phyloP scores from a whole-genome alignment of 2,888 invertebrate species.

The Opisthograptis luteolata region DNA sequence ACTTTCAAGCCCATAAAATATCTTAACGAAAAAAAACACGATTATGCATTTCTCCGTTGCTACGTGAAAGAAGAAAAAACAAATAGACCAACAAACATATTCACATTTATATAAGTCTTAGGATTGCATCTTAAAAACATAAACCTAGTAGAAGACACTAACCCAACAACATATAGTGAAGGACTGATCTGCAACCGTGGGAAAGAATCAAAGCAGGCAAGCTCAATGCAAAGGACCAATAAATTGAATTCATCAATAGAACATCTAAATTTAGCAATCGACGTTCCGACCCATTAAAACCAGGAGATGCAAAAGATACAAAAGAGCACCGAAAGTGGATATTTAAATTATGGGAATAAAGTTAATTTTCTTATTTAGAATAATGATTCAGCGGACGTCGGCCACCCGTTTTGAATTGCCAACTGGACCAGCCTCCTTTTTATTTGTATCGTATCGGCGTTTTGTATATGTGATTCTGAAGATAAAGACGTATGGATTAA shows the following conservation, averaged over 20 bases:
- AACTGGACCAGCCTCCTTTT: constrained; percentile 68
- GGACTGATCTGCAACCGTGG: constrained; percentile 52
- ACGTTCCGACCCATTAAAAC: constrained; percentile 65
- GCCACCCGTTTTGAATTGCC: constrained; percentile 77
- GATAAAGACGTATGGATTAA: constrained; percentile 83
- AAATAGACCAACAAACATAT: too few species aligned
- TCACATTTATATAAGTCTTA: too few species aligned
- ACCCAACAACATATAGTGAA: constrained; percentile 8
- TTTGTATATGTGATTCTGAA: constrained; percentile 73
- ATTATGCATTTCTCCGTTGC: too few species aligned
- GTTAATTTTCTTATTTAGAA: constrained; percentile 82
- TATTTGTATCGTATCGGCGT: constrained; percentile 66
- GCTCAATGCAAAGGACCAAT: constrained; percentile 54
- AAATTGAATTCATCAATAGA: constrained; percentile 73
- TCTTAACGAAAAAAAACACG: too few species aligned
- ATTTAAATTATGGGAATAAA: constrained; percentile 83
- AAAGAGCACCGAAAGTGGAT: constrained; percentile 41
- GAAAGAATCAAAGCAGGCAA: constrained; percentile 56
- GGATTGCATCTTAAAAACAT: too few species aligned
- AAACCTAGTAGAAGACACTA: background rate
- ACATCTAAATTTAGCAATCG: constrained; percentile 72
- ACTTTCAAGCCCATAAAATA: too few species aligned
- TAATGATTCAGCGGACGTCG: constrained; percentile 73
- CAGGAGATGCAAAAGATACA: constrained; percentile 38
- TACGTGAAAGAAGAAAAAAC: too few species aligned